Conservation (phyloP, 2,113 vertebrate genomes). For the Silurus asotus region DNA sequence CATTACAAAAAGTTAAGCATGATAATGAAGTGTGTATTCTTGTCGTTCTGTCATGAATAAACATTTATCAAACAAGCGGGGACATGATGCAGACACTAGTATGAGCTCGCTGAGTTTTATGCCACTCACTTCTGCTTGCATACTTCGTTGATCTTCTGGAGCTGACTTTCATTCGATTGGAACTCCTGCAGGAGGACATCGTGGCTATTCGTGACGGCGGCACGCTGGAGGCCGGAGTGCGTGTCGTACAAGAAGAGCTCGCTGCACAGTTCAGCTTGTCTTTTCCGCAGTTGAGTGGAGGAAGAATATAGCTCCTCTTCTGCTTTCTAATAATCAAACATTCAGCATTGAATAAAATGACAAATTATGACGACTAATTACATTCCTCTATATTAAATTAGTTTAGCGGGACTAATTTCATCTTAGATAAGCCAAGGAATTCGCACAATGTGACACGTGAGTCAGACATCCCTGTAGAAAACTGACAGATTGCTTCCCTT, state of each 20-base stretch:
- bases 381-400: not conserved
- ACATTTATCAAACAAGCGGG: not conserved
- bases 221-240: constrained; percentile 74
- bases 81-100: too few relatives aligned
- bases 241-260: constrained; percentile 86
- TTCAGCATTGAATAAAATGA: not conserved
- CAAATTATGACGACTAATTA: not conserved
- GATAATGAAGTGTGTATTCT: not conserved
- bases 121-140: constrained; percentile 75
- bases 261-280: constrained; percentile 77
- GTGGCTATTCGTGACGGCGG: constrained; percentile 53
- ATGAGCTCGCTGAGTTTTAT: not conserved
- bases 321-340: constrained; percentile 70
- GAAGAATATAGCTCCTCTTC: constrained; percentile 94
- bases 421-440: not conserved
- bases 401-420: not conserved
- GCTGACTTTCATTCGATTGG: constrained; percentile 77
- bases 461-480: not conserved
- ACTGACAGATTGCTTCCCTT: constrained; percentile 51
- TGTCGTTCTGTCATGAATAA: not conserved
- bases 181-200: constrained; percentile 78
- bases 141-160: constrained; percentile 75
- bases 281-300: constrained; percentile 82
- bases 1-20: not conserved
- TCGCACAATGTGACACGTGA: not conserved